Conservation (phyloP, 2,113 vertebrate species). For the Arvicanthis niloticus region DNA sequence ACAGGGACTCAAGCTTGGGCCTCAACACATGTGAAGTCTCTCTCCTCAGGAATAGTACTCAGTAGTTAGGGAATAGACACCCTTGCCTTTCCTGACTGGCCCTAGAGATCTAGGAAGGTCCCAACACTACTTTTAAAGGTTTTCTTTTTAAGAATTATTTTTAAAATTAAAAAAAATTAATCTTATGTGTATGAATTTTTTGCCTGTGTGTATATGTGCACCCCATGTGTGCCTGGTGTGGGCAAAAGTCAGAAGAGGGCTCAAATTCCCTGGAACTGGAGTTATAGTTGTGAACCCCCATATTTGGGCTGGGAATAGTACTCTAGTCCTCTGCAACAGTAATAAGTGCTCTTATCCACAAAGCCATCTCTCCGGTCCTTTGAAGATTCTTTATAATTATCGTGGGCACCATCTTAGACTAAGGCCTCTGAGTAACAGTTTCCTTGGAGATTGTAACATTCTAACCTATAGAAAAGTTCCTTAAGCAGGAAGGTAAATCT, state of each 20-base stretch:
- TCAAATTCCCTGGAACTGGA: not conserved
- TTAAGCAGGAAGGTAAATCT: not conserved
- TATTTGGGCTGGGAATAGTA: not conserved
- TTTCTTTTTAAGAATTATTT: not conserved
- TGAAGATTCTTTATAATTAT: not conserved
- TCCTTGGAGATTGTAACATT: not conserved
- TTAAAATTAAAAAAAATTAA: not conserved
- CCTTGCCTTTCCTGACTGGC: not conserved
- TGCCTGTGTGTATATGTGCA: not conserved
- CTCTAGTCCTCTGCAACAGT: not conserved
- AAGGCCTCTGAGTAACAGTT: not conserved
- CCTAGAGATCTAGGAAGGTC: not conserved
- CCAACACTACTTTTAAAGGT: not conserved
- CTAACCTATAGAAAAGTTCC: not conserved
- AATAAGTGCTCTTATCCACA: not conserved
- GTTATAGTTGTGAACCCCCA: not conserved
- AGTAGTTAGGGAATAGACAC: not conserved
- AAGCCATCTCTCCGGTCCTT: not conserved
- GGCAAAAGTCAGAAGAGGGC: not conserved
- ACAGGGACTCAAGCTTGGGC: no score
- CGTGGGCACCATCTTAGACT: not conserved
- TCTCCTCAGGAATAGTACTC: not conserved
- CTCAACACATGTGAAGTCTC: not conserved
- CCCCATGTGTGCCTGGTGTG: not conserved
- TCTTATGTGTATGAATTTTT: not conserved